Conservation (phyloP, 2,797 vertebrate species). For the Tarsius wallacei region DNA sequence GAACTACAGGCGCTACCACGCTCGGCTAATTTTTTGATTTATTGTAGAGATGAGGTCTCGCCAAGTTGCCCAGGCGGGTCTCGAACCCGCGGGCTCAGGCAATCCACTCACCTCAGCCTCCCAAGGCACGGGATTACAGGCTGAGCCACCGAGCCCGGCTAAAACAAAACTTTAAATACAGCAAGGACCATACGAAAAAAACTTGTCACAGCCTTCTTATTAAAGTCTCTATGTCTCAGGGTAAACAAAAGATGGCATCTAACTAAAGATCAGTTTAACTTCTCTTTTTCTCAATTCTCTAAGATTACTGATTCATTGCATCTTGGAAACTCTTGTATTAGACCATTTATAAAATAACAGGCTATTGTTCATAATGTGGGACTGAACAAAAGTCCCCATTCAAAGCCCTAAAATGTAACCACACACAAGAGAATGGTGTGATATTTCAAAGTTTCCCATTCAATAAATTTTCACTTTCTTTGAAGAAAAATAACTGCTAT, state of each 20-base stretch:
- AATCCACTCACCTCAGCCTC: too few species aligned
- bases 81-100: too few species aligned
- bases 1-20: too few species aligned
- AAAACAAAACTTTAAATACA: neutral
- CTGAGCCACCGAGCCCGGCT: too few species aligned
- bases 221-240: neutral
- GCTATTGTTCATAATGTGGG: constrained; percentile 27
- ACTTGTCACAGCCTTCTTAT: neutral
- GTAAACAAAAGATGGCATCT: neutral
- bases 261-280: neutral
- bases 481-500: constrained; percentile 44
- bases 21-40: too few species aligned
- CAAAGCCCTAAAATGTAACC: constrained; percentile 8
- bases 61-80: too few species aligned
- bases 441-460: constrained; percentile 59
- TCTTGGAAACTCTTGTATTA: constrained; percentile 28
- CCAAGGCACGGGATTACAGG: too few species aligned
- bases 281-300: constrained; percentile 47
- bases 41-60: too few species aligned
- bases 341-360: neutral
- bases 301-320: neutral
- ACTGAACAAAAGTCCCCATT: constrained; percentile 61
- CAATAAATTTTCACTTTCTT: constrained; percentile 47
- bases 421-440: constrained; percentile 28
- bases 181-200: neutral